These are phyloP conservation scores for Hypsopygia costalis DNA, from an alignment of 2,888 invertebrate species.

Conservation along the genomic window DNA sequence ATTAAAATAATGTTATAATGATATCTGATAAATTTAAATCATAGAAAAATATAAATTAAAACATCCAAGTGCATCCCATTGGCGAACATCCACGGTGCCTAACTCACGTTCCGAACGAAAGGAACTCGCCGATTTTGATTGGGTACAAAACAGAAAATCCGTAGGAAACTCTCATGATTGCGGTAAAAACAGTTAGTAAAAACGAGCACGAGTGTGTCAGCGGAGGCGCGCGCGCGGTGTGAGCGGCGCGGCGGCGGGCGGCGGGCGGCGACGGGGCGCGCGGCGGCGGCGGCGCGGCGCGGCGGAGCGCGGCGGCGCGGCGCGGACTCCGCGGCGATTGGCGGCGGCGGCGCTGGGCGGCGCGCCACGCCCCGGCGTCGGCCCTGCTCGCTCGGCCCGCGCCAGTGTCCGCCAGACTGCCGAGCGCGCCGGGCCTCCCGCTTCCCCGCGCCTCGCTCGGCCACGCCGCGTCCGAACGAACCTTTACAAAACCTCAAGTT, in stretches of 20 bases:
- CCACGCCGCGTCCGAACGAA: constrained; percentile 65
- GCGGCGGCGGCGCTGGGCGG: constrained; percentile 52
- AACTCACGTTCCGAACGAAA: constrained; percentile 48
- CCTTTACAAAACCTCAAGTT: constrained; percentile 47
- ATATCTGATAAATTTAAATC: constrained; percentile 14
- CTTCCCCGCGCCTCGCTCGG: constrained; percentile 79
- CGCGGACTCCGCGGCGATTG: constrained; percentile 35
- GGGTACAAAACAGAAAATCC: constrained; percentile 55
- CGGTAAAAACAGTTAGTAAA: constrained; percentile 47
- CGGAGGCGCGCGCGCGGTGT: constrained; percentile 54
- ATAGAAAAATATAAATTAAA: constrained; percentile 29
- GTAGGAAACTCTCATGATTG: constrained; percentile 60
- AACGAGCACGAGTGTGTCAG: constrained; percentile 52
- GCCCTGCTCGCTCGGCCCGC: constrained; percentile 49
- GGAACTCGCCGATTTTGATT: constrained; percentile 57
- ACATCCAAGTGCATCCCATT: background rate
- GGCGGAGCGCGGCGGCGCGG: constrained; percentile 39
- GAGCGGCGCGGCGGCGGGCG: constrained; percentile 26
- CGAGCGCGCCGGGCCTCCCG: constrained; percentile 81
- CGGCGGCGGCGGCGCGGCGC: constrained; percentile 46
- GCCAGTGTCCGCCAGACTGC: constrained; percentile 79
- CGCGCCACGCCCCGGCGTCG: constrained; percentile 37
- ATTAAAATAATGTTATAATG: background rate
- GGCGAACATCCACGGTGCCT: constrained; percentile 23
- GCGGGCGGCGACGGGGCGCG: constrained; percentile 33